phyloP scores from a whole-genome alignment of 2,113 vertebrate genomes.

The Myocastor coypus region DNA sequence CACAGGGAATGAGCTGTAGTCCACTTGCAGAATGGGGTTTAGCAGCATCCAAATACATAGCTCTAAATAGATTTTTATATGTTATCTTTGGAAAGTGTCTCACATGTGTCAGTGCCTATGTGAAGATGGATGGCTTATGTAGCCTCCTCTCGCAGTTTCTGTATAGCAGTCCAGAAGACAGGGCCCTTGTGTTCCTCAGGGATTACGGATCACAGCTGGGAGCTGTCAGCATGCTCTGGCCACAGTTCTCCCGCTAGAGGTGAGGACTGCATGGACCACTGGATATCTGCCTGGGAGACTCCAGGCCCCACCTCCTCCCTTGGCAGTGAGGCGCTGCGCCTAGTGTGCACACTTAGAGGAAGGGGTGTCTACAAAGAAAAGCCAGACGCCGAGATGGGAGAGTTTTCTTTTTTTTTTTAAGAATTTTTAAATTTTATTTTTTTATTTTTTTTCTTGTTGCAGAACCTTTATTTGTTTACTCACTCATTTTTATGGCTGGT shows the following conservation, averaged over 20 bases:
- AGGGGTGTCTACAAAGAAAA: neutral
- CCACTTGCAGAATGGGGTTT: fast-evolving
- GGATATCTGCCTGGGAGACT: neutral
- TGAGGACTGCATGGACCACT: fast-evolving
- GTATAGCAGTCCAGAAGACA: neutral
- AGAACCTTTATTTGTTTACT: no score
- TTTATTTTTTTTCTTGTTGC: no score
- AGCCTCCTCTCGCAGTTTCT: neutral
- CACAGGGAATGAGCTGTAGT: fast-evolving
- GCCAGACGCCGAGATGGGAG: neutral
- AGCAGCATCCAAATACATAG: neutral
- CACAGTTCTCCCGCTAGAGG: fast-evolving
- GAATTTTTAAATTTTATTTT: no score
- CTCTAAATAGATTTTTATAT: fast-evolving
- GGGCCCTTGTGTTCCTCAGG: neutral
- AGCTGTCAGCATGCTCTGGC: fast-evolving
- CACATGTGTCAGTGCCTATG: no score
- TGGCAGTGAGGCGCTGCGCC: no score
- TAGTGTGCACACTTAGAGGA: fast-evolving
- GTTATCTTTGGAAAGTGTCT: neutral
- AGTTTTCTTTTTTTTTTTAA: no score
- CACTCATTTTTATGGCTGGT: no score
- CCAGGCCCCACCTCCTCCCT: neutral
- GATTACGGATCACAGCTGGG: fast-evolving
- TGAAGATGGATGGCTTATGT: neutral